Conservation (phyloP, 2,888 invertebrate species). For the Coremacera marginata region DNA sequence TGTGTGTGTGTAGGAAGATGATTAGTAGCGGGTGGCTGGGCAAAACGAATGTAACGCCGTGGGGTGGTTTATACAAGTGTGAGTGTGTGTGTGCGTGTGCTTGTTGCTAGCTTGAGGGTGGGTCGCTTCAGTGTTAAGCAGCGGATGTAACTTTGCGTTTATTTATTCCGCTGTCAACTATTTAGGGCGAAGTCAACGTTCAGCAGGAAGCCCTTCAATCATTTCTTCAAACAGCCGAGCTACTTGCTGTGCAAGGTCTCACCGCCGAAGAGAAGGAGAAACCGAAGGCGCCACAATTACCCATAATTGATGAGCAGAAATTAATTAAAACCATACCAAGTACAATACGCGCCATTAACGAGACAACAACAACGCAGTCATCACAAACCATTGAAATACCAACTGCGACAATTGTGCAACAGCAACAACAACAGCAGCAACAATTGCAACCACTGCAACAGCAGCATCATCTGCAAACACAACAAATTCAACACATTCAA, state of each 20-base stretch:
- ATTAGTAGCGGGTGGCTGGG: not conserved
- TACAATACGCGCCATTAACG: conserved; percentile 65
- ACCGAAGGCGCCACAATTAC: conserved; percentile 62
- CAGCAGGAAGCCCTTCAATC: conserved; percentile 83
- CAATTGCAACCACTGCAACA: conserved; percentile 43
- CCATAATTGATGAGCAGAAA: conserved; percentile 63
- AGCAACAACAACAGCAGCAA: conserved; percentile 50
- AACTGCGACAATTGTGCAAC: conserved; percentile 59
- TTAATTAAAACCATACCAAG: conserved; percentile 68
- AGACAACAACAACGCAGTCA: conserved; percentile 55
- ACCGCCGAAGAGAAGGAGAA: conserved; percentile 71
- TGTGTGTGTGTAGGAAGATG: not conserved
- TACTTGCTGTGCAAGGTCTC: conserved; percentile 82
- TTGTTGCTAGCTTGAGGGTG: not conserved
- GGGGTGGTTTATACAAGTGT: not conserved
- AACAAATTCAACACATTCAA: conserved; percentile 63
- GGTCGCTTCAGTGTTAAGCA: not conserved
- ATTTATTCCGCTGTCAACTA: not conserved
- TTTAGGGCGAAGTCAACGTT: conserved; percentile 82
- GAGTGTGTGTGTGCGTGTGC: not conserved
- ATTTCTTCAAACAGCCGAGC: conserved; percentile 82
- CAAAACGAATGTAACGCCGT: not conserved
- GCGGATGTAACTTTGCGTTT: not conserved
- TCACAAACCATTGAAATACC: conserved; percentile 66
- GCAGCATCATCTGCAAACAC: conserved; percentile 63